phyloP scores from a whole-genome alignment of 2,113 vertebrate species.

The Psephotus haematonotus region DNA sequence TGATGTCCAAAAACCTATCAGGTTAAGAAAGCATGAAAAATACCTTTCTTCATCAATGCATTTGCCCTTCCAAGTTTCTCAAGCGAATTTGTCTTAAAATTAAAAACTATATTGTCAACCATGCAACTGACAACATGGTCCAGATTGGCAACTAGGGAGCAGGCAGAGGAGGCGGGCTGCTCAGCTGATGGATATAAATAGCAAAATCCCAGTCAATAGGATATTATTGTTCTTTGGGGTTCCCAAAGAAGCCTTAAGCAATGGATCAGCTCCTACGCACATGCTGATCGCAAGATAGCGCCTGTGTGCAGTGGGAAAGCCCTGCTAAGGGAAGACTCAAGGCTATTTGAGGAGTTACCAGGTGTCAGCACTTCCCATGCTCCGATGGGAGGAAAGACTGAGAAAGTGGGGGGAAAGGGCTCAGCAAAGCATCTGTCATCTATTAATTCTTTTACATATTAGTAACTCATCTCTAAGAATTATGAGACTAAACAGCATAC shows the following conservation, averaged over 20 bases:
- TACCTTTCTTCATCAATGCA: not conserved
- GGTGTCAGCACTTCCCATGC: not conserved
- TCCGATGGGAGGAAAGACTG: not conserved
- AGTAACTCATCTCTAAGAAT: not conserved
- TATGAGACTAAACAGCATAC: not conserved
- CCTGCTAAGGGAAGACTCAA: not conserved
- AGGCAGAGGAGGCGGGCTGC: slow-evolving; percentile 34
- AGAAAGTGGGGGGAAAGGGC: not conserved
- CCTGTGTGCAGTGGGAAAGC: not conserved
- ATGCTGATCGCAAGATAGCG: not conserved
- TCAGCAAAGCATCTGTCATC: not conserved
- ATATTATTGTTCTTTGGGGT: slow-evolving; percentile 61
- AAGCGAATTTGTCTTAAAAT: not conserved
- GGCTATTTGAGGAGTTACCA: not conserved
- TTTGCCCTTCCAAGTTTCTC: not conserved
- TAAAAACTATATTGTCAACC: not conserved
- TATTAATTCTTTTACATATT: not conserved
- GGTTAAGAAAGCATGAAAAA: not conserved
- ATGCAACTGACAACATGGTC: not conserved
- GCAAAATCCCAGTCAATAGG: slow-evolving; percentile 54
- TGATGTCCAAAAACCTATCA: not conserved
- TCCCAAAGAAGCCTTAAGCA: slow-evolving; percentile 51
- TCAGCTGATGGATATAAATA: slow-evolving; percentile 56
- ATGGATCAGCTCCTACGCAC: slow-evolving; percentile 33
- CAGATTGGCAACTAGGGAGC: slow-evolving; percentile 34